Base-by-base conservation (phyloP, 2,113 vertebrate genomes). In the Oryzias woworae region DNA sequence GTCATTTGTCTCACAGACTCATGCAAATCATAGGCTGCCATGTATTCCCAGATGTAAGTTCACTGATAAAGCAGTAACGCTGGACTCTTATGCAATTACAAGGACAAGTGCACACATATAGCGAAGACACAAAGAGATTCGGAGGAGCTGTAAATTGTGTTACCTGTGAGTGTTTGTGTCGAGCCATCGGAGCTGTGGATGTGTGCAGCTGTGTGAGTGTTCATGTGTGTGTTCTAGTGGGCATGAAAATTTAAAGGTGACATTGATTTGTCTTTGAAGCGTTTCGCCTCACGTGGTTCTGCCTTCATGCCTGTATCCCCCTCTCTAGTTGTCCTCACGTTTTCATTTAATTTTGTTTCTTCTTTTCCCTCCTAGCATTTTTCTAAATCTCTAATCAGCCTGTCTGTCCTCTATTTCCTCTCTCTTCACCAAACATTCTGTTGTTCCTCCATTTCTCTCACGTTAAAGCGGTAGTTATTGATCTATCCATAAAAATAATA, bases 181-280 rank as follows among this genome's bases (percentile, higher is more conserved):
- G 8, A 36, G 2, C 7, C 36, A 10, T 36, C 2, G 36, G 36
- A 36, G 36, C 8, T 31, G 28, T 70, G 49, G 62, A 69, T 66
- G 46, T 58, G 47, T 48, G 6, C 3, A 17, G 51, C 14, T 42
- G 45, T 18, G 26, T 44, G 13, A 48, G 76, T 65, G 57, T 64
- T 53, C 52, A 51, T 41, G 71, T 62, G 53, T 41, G 45, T 59
- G 26, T 63, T 31, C 22, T 24, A 1, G 67, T 53, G 42, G 17
- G 20, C 3, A 28, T 59, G 66, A 52, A 58, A 5, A 77, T 23
- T 57, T 16, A 28, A 62, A 64, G 77, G 85, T 86, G 83, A 86
- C 81, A 78, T 82, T 87, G 80, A 71, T 62, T 69, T 58, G 83
- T 75, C 83, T 78, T 80, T 82, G 36, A 64, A 28, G n/a, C 17